Conservation (phyloP, 2,113 vertebrate genomes). For the Sorex fumeus region DNA sequence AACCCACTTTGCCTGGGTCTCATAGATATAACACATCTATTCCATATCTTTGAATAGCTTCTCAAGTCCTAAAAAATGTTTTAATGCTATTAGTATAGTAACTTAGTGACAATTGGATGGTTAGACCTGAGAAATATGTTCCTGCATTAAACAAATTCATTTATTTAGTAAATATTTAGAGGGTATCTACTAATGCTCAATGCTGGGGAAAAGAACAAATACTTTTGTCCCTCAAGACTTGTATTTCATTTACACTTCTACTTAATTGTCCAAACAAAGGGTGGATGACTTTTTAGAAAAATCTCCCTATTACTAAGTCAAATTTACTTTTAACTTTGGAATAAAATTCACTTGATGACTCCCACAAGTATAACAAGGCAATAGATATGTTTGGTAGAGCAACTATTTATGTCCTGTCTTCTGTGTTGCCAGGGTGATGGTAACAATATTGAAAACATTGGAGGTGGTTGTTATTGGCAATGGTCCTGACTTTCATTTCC, state of each 20-base stretch:
- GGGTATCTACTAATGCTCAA: neutral
- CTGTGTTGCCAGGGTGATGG: slow-evolving; percentile 83
- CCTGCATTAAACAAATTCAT: neutral
- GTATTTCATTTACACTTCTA: slow-evolving; percentile 40
- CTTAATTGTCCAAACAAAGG: slow-evolving; percentile 25
- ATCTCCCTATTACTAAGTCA: slow-evolving; percentile 70
- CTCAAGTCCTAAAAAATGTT: neutral
- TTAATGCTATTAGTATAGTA: neutral
- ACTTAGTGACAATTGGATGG: neutral
- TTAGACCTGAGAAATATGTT: neutral
- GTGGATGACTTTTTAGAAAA: slow-evolving; percentile 40
- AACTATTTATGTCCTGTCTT: slow-evolving; percentile 84
- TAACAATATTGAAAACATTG: slow-evolving; percentile 78
- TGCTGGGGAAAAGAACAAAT: neutral
- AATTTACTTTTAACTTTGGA: slow-evolving; percentile 77
- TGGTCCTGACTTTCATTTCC: slow-evolving; percentile 66
- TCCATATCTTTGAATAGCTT: too few species aligned
- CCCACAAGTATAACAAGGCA: slow-evolving; percentile 69
- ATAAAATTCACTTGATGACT: slow-evolving; percentile 75
- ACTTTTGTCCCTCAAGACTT: neutral
- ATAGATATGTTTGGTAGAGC: slow-evolving; percentile 75
- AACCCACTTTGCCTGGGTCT: too few species aligned
- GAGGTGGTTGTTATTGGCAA: slow-evolving; percentile 83
- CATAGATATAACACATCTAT: too few species aligned
- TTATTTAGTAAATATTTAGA: neutral